These are phyloP conservation scores for Morphnarchus princeps DNA, from an alignment of 2,113 vertebrate species.

Conservation along the genomic window DNA sequence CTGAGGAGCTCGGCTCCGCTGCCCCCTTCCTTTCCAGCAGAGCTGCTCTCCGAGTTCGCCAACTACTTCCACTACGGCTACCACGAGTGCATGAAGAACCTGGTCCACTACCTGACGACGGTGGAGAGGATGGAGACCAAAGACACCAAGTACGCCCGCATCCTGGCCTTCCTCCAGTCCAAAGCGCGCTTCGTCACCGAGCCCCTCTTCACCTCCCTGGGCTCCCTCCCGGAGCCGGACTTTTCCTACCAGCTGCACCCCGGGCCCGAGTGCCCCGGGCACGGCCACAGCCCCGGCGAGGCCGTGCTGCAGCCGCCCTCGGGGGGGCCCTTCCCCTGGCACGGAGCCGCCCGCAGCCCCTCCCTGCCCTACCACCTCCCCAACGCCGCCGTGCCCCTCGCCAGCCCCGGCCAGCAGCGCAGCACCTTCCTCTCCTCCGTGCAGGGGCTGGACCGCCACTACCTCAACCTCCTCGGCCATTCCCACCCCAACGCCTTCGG, in stretches of 20 bases:
- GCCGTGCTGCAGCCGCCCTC: slow-evolving; percentile 79
- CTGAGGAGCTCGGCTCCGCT: background rate
- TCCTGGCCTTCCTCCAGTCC: slow-evolving; percentile 95
- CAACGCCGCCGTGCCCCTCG: slow-evolving; percentile 71
- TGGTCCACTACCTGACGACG: slow-evolving; percentile 96
- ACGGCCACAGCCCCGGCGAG: slow-evolving; percentile 75
- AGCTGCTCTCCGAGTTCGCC: slow-evolving; percentile 95
- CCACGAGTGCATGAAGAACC: slow-evolving; percentile 97
- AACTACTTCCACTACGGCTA: slow-evolving; percentile 98
- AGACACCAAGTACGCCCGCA: slow-evolving; percentile 94
- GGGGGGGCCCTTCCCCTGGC: slow-evolving; percentile 84
- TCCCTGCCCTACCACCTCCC: slow-evolving; percentile 79
- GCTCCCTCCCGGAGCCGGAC: slow-evolving; percentile 81
- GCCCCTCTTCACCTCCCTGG: slow-evolving; percentile 80
- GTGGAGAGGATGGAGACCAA: slow-evolving; percentile 96
- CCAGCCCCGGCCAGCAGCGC: slow-evolving; percentile 83
- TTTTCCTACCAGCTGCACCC: slow-evolving; percentile 83
- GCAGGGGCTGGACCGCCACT: slow-evolving; percentile 91
- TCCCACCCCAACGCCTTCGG: slow-evolving; percentile 85
- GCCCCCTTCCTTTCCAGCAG: slow-evolving; percentile 67
- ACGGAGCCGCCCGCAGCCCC: slow-evolving; percentile 76
- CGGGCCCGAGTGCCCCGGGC: slow-evolving; percentile 79
- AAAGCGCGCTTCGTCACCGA: slow-evolving; percentile 86
- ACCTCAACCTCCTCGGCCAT: slow-evolving; percentile 90
- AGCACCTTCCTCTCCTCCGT: slow-evolving; percentile 84